phyloP scores from a whole-genome alignment of 2,888 invertebrate genomes.

The Strigamia crassipes region DNA sequence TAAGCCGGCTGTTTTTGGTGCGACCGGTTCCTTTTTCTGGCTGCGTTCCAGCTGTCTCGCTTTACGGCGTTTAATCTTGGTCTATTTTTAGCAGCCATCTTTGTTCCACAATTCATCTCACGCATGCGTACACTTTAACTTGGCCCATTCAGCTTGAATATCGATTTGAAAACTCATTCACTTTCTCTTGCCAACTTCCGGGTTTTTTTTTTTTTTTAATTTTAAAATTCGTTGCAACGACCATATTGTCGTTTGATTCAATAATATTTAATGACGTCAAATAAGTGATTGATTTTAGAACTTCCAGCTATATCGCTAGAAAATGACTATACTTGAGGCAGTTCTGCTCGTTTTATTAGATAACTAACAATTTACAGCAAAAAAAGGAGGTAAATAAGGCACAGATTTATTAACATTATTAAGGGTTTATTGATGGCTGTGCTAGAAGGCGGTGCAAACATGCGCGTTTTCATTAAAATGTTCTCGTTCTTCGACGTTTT shows the following conservation, averaged over 20 bases:
- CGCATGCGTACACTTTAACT: slow-evolving; percentile 7
- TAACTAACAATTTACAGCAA: neutral
- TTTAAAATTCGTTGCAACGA: too few species aligned
- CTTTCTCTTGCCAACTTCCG: slow-evolving; percentile 11
- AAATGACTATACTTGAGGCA: neutral
- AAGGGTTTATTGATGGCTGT: neutral
- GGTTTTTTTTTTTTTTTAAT: too few species aligned
- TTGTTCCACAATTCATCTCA: slow-evolving; percentile 18
- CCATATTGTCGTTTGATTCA: neutral
- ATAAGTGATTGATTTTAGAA: neutral
- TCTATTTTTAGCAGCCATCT: slow-evolving; percentile 29
- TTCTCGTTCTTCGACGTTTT: neutral
- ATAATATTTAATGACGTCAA: neutral
- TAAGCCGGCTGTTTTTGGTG: neutral
- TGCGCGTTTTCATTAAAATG: neutral
- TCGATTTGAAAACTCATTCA: slow-evolving; percentile 10
- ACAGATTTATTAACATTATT: neutral
- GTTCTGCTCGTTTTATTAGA: neutral
- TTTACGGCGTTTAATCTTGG: neutral
- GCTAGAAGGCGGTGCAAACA: neutral
- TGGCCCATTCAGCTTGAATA: neutral
- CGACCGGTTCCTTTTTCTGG: neutral
- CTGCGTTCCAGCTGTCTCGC: neutral
- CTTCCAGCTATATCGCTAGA: neutral
- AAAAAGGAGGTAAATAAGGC: neutral